A percentile compares a stretch with the other conserved stretches of the same genome.
Conservation (phyloP, 2,888 invertebrate genomes). For the Smittia aterrima region DNA sequence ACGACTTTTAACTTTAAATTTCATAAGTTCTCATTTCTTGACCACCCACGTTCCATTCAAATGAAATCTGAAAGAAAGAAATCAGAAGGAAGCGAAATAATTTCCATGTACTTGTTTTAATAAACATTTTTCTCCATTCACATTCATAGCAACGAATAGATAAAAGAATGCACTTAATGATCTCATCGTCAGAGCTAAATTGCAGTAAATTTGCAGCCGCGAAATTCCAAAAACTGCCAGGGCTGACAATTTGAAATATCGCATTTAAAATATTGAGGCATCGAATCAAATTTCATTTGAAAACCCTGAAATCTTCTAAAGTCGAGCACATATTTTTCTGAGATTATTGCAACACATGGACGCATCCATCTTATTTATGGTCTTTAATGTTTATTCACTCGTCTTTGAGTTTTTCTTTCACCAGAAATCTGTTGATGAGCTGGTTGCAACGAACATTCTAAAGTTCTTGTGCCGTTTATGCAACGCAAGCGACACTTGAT, state of each 20-base stretch:
- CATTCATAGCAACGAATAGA: constrained; percentile 3
- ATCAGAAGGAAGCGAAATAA: constrained; percentile 1
- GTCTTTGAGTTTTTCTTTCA: not conserved
- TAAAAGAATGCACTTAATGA: constrained; percentile 15
- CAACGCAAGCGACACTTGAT: constrained; percentile 1
- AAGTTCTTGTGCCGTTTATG: not conserved
- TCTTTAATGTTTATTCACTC: too few species aligned
- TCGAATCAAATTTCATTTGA: too few species aligned
- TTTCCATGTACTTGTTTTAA: constrained; percentile 11
- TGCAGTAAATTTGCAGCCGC: not conserved
- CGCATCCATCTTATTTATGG: too few species aligned
- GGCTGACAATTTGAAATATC: too few species aligned
- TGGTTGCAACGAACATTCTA: not conserved
- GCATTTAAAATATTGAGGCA: too few species aligned
- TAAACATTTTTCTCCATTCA: constrained; percentile 8
- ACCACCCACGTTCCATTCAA: not conserved
- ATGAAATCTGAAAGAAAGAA: not conserved
- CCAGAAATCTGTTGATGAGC: not conserved
- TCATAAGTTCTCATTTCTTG: not conserved
- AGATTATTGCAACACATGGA: not conserved
- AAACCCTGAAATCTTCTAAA: too few species aligned
- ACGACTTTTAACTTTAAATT: too few species aligned
- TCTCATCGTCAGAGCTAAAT: constrained; percentile 5
- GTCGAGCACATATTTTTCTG: not conserved
- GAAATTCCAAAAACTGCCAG: constrained; percentile 2